Evolutionary conservation across 1,140 invertebrate genomes (phyloP), one percentile per base, ranked within the genome.

Genomic region (Arion vulgaris): DNA sequence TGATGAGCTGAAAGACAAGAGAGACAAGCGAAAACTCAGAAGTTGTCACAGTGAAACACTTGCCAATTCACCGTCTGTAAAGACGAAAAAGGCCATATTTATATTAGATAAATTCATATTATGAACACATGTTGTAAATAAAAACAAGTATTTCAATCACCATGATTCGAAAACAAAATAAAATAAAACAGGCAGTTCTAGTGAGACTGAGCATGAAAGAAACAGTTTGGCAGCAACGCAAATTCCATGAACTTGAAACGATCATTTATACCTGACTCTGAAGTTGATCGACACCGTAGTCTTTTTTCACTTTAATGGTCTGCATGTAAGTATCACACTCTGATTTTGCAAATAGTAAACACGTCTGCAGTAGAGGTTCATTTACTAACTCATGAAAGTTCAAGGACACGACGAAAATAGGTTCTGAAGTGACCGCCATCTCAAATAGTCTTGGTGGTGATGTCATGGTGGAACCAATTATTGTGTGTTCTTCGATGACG

Each of bases 401-500:
- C 28, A 86, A 80, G 34, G 88, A 86, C n/a, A 85, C 80, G 2
- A 81, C 75, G 83, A 89, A 90, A 36, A 81, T 81, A 17, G 86
- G 88, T 66, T 86, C 84, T 19, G 86, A 85, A 36, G 84, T 80
- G 51, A 88, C 84, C 11, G 89, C 86, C 83, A 90, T 85, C 82
- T 90, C 89, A 62, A 90, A 82, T 26, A 90, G 66, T 36, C 85
- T 85, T 11, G 80, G 85, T 23, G 85, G 81, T 34, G 84, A 71
- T 69, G 57, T 77, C 13, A 88, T 82, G 0, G 88, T 87, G 77
- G 84, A 87, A 15, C 85, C 87, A 53, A 90, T 81, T 32, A 89
- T 82, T 34, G 88, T 90, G 71, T 88, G 85, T 32, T 90, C 89
- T 81, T 87, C 85, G 9, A 86, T 85, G 23, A 90, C 85, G 62